Evolutionary conservation across 2,797 vertebrate species (phyloP).

Genomic region (Hapalemur alaotrensis): DNA sequence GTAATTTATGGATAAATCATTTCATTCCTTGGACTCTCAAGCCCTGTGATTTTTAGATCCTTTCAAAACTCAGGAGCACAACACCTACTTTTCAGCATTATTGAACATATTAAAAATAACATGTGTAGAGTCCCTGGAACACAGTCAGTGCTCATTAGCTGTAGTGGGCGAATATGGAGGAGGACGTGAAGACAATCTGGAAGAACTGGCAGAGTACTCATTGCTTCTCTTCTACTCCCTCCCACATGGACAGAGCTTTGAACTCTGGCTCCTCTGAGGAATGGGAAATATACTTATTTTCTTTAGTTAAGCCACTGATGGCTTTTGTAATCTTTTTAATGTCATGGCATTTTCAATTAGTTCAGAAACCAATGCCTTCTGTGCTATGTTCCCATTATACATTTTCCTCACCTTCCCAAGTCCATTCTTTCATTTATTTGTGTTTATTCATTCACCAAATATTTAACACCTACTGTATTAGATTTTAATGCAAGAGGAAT

Average conservation of each 20-base stretch:
- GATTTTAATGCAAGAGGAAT: neutral
- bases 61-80: neutral
- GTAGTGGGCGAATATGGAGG: neutral
- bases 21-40: neutral
- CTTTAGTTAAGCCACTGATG: neutral
- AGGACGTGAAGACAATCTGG: neutral
- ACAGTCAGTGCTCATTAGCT: neutral
- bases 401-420: constrained; percentile 1
- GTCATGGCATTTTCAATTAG: neutral
- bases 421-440: neutral
- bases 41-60: neutral
- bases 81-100: neutral
- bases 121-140: neutral
- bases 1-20: neutral
- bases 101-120: neutral
- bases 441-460: neutral
- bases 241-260: neutral
- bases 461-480: neutral
- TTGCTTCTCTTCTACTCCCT: neutral
- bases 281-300: neutral
- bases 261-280: neutral
- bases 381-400: neutral
- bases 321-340: neutral
- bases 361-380: constrained; percentile 11
- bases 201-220: neutral